These are phyloP conservation scores for Syrmaticus mikado DNA, from an alignment of 2,113 vertebrate species.

Conservation along the genomic window DNA sequence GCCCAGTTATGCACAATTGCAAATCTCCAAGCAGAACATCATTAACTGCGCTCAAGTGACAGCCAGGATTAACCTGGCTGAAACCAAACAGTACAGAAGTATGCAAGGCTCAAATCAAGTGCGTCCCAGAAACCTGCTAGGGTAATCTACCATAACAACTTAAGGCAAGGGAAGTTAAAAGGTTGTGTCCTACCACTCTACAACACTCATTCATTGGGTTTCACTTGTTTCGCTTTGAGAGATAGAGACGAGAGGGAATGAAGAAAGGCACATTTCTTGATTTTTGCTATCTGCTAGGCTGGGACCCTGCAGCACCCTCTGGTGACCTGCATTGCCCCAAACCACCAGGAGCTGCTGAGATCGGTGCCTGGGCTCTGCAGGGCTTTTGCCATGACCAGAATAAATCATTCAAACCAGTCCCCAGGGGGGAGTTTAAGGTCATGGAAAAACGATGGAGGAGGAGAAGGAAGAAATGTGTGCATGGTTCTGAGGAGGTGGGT, in stretches of 20 bases:
- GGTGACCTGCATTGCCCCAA: conserved; percentile 29
- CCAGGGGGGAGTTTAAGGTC: not conserved
- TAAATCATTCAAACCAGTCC: not conserved
- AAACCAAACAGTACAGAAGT: conserved; percentile 2
- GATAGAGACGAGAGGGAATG: too few relatives aligned
- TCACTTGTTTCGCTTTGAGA: not conserved
- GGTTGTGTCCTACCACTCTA: not conserved
- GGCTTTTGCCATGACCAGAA: not conserved
- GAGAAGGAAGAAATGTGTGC: not conserved
- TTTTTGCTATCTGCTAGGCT: not conserved
- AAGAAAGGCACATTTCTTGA: not conserved
- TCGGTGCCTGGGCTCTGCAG: not conserved
- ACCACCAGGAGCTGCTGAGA: not conserved
- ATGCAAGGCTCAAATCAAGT: not conserved
- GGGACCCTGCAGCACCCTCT: conserved; percentile 57
- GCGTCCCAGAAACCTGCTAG: not conserved
- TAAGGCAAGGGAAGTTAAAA: not conserved
- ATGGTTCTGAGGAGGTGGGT: not conserved
- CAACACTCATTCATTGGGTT: not conserved
- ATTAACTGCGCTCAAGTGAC: conserved; percentile 5
- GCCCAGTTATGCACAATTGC: not conserved
- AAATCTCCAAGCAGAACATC: conserved; percentile 29
- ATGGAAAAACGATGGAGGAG: not conserved
- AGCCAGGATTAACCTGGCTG: conserved; percentile 22
- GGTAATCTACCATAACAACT: conserved; percentile 2